Evolutionary conservation across 2,797 vertebrate species (phyloP).

Genomic region (Chloroceryle amazona): DNA sequence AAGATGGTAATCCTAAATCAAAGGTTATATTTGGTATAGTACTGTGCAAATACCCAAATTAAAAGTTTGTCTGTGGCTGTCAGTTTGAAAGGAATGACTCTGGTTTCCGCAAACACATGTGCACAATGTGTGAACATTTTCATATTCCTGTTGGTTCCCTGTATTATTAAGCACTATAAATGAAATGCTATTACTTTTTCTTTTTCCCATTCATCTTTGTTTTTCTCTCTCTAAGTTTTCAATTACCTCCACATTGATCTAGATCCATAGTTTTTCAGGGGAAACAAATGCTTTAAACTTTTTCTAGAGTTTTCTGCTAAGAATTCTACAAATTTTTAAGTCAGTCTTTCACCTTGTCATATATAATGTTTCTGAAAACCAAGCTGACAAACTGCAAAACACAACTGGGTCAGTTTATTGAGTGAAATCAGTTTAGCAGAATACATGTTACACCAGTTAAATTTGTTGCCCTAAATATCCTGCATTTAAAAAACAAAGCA

Average conservation of each 20-base stretch:
- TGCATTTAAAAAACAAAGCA: neutral
- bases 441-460: neutral
- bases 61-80: neutral
- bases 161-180: neutral
- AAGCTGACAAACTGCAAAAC: neutral
- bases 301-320: neutral
- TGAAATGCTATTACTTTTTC: neutral
- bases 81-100: neutral
- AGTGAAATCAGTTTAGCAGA: neutral
- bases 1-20: neutral
- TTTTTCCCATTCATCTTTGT: neutral
- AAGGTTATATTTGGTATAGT: constrained; percentile 2
- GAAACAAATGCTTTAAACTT: neutral
- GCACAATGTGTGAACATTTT: neutral
- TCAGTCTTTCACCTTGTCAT: neutral
- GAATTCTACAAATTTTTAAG: neutral
- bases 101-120: neutral
- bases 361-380: neutral
- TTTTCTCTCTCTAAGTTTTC: neutral
- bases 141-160: neutral
- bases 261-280: neutral
- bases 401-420: neutral
- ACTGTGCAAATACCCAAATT: neutral
- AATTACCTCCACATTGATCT: neutral
- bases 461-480: neutral